These are phyloP conservation scores for Zophobas morio DNA, from an alignment of 1,140 invertebrate genomes.

Conservation along the genomic window DNA sequence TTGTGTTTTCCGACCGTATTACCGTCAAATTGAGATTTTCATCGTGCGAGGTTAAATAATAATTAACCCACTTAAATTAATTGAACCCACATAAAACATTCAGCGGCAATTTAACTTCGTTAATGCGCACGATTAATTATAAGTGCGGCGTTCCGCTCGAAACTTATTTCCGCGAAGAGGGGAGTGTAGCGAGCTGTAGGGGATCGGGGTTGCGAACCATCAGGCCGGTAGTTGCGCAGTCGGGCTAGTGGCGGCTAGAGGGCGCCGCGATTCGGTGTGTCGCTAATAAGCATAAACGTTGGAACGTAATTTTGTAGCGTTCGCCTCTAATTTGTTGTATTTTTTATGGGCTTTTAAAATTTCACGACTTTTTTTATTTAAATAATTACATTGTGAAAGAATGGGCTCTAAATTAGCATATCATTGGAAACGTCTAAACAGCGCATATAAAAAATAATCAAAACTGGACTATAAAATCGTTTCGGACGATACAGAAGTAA, in stretches of 20 bases:
- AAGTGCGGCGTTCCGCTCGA: neutral
- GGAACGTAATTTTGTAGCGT: neutral
- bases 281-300: neutral
- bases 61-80: conserved; percentile 38
- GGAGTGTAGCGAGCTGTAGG: conserved; percentile 8
- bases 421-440: conserved; percentile 28
- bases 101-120: neutral
- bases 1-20: conserved; percentile 26
- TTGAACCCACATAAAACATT: conserved; percentile 12
- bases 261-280: conserved; percentile 5
- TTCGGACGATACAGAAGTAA: conserved; percentile 21
- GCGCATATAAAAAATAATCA: conserved; percentile 9
- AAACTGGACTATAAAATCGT: conserved; percentile 26
- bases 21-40: conserved; percentile 34
- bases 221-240: neutral
- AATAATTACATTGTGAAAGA: conserved; percentile 26
- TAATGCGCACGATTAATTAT: conserved; percentile 1
- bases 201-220: neutral
- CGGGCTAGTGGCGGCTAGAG: neutral
- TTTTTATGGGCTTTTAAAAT: conserved; percentile 31
- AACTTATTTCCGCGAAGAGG: conserved; percentile 9
- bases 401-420: conserved; percentile 31
- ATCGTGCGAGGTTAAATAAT: conserved; percentile 33
- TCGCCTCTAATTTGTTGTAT: conserved; percentile 28
- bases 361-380: conserved; percentile 40